Conservation (phyloP, 1,140 invertebrate species). For the Diorhabda carinulata region DNA sequence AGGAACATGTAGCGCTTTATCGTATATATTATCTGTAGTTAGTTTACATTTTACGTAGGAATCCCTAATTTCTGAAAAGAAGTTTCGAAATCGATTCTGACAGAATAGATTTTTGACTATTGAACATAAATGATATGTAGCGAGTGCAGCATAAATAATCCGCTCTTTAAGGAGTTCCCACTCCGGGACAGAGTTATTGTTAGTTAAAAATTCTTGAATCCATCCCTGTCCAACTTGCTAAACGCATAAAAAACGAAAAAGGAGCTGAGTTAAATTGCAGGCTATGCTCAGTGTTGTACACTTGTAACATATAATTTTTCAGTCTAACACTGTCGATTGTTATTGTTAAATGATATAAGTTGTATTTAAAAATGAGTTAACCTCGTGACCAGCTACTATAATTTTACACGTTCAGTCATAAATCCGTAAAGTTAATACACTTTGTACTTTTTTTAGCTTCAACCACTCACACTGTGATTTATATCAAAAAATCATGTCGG, state of each 20-base stretch:
- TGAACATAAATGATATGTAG: too few species aligned
- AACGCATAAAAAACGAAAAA: slow-evolving; percentile 9
- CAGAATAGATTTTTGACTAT: too few species aligned
- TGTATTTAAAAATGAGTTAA: slow-evolving; percentile 9
- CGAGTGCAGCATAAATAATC: too few species aligned
- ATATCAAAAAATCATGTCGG: neutral
- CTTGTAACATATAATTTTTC: slow-evolving; percentile 14
- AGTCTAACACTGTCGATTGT: slow-evolving; percentile 11
- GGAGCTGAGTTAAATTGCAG: slow-evolving; percentile 1
- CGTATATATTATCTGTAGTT: too few species aligned
- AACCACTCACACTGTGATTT: neutral
- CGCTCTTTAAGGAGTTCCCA: too few species aligned
- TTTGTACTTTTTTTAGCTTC: neutral
- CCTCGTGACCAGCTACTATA: slow-evolving; percentile 6
- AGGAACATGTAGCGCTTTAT: too few species aligned
- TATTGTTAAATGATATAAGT: slow-evolving; percentile 16
- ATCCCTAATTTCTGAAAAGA: too few species aligned
- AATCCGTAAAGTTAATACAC: neutral
- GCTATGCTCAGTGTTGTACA: slow-evolving; percentile 5
- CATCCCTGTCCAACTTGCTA: neutral
- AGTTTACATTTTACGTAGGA: too few species aligned
- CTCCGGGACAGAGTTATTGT: too few species aligned
- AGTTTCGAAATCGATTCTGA: too few species aligned
- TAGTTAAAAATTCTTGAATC: neutral
- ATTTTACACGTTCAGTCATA: slow-evolving; percentile 4